Evolutionary conservation across 1,140 invertebrate species (phyloP), one percentile per base, ranked within the genome.

Genomic region (Oreohelix idahoensis): DNA sequence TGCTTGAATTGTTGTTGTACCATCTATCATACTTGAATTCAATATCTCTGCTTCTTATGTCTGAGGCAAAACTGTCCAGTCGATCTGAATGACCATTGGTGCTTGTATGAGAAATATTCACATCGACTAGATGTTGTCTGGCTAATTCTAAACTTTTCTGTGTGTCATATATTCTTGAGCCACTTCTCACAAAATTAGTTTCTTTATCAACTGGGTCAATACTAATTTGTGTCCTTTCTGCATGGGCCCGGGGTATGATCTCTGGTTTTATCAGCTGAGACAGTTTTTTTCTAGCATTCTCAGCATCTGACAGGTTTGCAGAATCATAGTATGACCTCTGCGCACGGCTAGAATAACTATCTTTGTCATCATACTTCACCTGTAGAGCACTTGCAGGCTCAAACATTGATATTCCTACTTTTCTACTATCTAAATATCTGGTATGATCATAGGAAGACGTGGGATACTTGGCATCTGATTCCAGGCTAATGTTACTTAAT

Each of bases 401-500:
- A 53, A 77, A 77, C 10, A 17, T 17, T 39, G 49, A 53, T 23
- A 26, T 20, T 0, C 32, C n/a, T 49, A 8, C 45, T 35, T 77
- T 36, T 77, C n/a, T 51, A 42, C 51, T 38, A 17, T 79, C 63
- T 36, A 42, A 66, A 39, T 79, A 79, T 29, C 63, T 79, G 4
- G 0, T 74, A 39, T 42, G 20, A 74, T 42, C 38, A 42, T 8
- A 1, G 26, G 71, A 74, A 74, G 71, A 74, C n/a, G 38, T 15
- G 8, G 75, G 75, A 35, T 77, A 77, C 32, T 77, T 77, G 15
- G 32, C 58, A 79, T 79, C 77, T 39, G 77, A 66, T 23, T 79
- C 77, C 26, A 79, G 26, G 36, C 23, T 53, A 23, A 10, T 35
- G 26, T 63, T 32, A 23, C 8, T 66, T 17, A 66, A 32, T 11